Evolutionary conservation across 2,113 vertebrate species (phyloP).

Genomic region (Sturnus vulgaris): DNA sequence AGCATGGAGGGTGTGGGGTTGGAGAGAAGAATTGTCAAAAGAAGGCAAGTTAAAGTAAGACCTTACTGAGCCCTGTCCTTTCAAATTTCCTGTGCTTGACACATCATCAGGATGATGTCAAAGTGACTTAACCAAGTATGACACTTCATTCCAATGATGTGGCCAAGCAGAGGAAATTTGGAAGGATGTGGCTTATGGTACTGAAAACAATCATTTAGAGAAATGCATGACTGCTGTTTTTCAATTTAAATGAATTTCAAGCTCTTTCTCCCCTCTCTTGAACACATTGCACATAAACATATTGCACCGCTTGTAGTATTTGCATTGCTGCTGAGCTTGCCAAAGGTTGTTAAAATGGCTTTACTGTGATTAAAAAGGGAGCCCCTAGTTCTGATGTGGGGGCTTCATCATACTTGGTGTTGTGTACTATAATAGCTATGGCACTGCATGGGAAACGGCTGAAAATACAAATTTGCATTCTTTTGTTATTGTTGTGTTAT

Average conservation of each 20-base stretch:
- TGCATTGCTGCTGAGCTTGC: not conserved
- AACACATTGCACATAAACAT: not conserved
- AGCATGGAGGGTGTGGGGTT: not conserved
- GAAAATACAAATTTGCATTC: not conserved
- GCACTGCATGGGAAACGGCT: not conserved
- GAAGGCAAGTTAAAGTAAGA: conserved; percentile 22
- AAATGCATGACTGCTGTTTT: conserved; percentile 45
- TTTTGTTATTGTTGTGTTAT: not conserved
- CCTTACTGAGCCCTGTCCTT: conserved; percentile 12
- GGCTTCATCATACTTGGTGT: not conserved
- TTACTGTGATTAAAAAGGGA: not conserved
- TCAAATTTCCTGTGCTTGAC: conserved; percentile 53
- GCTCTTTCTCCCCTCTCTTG: not conserved
- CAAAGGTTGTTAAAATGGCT: not conserved
- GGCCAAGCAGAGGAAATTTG: conserved; percentile 45
- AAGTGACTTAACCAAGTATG: conserved; percentile 16
- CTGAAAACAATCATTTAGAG: conserved; percentile 35
- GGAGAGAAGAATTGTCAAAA: not conserved
- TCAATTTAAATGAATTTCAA: conserved; percentile 50
- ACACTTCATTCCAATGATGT: conserved; percentile 59
- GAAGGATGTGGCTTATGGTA: conserved; percentile 28
- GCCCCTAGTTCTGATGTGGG: not conserved
- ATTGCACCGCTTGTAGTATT: conserved; percentile 1
- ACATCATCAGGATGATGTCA: conserved; percentile 54
- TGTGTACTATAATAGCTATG: not conserved